Conservation (phyloP, 2,888 invertebrate genomes). For the Machimus rusticus region DNA sequence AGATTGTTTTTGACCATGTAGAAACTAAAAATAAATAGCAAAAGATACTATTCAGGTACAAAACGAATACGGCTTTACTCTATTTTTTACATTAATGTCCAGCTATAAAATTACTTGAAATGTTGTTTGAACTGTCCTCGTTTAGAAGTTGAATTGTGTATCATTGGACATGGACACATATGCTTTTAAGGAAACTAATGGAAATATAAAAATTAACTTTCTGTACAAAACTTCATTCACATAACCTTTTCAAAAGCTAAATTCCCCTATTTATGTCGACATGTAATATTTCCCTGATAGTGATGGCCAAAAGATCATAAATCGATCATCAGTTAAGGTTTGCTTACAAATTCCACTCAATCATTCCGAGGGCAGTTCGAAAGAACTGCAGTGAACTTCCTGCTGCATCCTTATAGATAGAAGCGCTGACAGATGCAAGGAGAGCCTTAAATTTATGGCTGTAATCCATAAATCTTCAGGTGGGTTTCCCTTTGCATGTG, state of each 20-base stretch:
- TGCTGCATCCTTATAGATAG: background rate
- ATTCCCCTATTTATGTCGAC: background rate
- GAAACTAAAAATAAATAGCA: too few relatives aligned
- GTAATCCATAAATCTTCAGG: conserved; percentile 7
- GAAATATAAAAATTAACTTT: background rate
- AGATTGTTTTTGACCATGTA: too few relatives aligned
- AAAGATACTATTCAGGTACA: too few relatives aligned
- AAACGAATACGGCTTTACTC: background rate
- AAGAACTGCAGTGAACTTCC: background rate
- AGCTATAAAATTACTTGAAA: background rate
- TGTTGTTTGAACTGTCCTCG: background rate
- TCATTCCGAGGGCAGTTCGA: background rate
- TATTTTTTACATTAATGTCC: background rate
- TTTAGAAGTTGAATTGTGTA: background rate
- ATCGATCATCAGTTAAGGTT: background rate
- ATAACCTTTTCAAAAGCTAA: background rate
- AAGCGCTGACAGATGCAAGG: background rate
- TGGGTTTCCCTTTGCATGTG: background rate
- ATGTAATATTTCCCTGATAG: background rate
- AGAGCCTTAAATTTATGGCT: background rate
- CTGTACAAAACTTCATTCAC: background rate
- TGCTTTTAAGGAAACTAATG: background rate
- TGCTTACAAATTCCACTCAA: background rate
- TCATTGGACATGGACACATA: background rate
- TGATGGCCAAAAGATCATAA: background rate